A percentile compares a stretch with the other conserved stretches of the same genome.
phyloP scores from a whole-genome alignment of 2,888 invertebrate genomes.

The Andrena fulva region DNA sequence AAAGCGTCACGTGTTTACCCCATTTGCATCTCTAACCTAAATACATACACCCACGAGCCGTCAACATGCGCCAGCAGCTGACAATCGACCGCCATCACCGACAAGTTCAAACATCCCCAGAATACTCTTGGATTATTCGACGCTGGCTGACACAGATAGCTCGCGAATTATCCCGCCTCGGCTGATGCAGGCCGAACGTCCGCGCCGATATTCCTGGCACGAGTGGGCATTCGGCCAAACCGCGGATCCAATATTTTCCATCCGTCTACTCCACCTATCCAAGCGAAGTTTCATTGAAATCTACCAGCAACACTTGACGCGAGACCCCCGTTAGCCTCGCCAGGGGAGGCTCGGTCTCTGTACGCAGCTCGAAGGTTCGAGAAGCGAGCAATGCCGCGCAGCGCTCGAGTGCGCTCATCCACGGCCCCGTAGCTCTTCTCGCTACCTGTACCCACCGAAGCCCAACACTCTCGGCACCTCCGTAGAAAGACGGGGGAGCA shows the following conservation, averaged over 20 bases:
- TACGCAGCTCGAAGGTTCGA: constrained; percentile 33
- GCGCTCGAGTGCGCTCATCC: constrained; percentile 28
- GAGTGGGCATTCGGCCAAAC: too few species aligned
- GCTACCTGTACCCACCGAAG: constrained; percentile 44
- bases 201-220: too few species aligned
- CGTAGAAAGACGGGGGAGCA: neutral
- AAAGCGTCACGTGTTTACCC: neutral
- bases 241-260: too few species aligned
- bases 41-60: too few species aligned
- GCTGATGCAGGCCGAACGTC: too few species aligned
- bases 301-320: neutral
- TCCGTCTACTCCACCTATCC: too few species aligned
- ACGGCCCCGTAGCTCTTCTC: constrained; percentile 15
- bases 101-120: too few species aligned
- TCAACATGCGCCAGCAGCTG: neutral
- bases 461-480: constrained; percentile 65
- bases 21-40: neutral
- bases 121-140: too few species aligned
- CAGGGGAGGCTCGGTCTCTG: neutral
- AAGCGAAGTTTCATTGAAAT: too few species aligned
- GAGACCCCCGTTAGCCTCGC: neutral
- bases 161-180: too few species aligned
- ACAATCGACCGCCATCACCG: too few species aligned
- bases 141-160: too few species aligned
- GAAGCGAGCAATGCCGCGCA: constrained; percentile 25